Percentiles rank a stretch among this genome's conserved stretches.
Conservation (phyloP, 2,113 vertebrate genomes). For the Gambusia affinis region DNA sequence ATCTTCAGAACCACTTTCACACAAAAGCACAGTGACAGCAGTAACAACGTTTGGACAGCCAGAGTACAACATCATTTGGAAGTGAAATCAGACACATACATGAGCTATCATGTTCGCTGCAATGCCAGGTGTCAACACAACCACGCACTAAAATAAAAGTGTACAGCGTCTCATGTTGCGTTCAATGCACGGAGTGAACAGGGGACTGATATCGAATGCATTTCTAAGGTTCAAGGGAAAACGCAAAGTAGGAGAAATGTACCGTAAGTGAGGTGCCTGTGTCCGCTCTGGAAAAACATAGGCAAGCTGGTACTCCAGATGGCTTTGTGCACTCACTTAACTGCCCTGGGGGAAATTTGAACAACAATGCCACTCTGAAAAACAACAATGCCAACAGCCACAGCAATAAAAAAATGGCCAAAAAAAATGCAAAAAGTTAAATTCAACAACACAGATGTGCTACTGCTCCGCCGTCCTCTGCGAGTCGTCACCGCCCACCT, state of each 20-base stretch:
- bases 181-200: neutral
- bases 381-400: slow-evolving; percentile 31
- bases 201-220: neutral
- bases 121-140: neutral
- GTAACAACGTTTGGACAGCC: neutral
- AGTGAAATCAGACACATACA: neutral
- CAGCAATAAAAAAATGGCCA: neutral
- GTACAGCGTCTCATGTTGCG: neutral
- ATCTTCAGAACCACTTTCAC: neutral
- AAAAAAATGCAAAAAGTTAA: slow-evolving; percentile 14
- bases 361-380: slow-evolving; percentile 35
- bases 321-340: slow-evolving; percentile 35
- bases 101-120: neutral
- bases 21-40: neutral
- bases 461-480: slow-evolving; percentile 32
- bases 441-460: slow-evolving; percentile 9
- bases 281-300: slow-evolving; percentile 35
- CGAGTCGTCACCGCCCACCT: slow-evolving; percentile 55
- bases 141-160: neutral
- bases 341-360: slow-evolving; percentile 27
- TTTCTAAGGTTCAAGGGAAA: neutral
- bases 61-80: neutral
- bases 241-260: neutral
- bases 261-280: neutral
- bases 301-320: slow-evolving; percentile 50